A percentile compares a stretch with the other conserved stretches of the same genome.
Evolutionary conservation across 2,797 vertebrate genomes (phyloP).

Genomic region (Chiloscyllium punctatum): DNA sequence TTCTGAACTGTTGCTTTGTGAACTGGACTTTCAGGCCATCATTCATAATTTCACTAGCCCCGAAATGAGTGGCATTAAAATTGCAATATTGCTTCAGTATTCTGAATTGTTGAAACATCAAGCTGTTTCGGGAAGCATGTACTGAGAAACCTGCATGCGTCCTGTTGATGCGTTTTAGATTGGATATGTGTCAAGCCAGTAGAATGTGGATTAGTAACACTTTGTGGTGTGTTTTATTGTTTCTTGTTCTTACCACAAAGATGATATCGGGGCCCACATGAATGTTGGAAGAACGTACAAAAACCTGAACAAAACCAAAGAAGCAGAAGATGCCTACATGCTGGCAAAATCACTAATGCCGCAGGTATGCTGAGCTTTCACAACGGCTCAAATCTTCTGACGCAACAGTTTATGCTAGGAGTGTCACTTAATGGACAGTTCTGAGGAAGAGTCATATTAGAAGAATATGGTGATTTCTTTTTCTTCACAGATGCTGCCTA

Average conservation of each 20-base stretch:
- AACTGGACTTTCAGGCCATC: background rate
- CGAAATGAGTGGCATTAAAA: background rate
- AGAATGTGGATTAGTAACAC: background rate
- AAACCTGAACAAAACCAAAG: slow-evolving; percentile 88
- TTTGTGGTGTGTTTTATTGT: background rate
- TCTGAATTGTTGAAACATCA: background rate
- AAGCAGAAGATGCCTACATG: slow-evolving; percentile 91
- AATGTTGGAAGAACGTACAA: slow-evolving; percentile 98
- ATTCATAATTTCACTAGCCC: background rate
- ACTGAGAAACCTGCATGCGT: background rate
- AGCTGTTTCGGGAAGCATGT: background rate
- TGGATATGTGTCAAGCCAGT: background rate
- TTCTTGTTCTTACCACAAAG: slow-evolving; percentile 53
- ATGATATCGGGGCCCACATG: slow-evolving; percentile 98
- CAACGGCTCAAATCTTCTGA: background rate
- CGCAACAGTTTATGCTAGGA: background rate
- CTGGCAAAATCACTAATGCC: slow-evolving; percentile 96
- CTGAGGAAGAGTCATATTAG: too few relatives aligned
- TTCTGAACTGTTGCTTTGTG: background rate
- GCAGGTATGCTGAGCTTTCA: slow-evolving; percentile 65
- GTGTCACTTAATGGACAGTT: background rate
- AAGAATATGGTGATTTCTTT: too few relatives aligned
- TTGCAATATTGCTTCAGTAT: background rate
- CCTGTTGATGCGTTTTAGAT: background rate
- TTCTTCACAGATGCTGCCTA: too few relatives aligned